Evolutionary conservation across 2,113 vertebrate genomes (phyloP).

Genomic region (Phainopepla nitens): DNA sequence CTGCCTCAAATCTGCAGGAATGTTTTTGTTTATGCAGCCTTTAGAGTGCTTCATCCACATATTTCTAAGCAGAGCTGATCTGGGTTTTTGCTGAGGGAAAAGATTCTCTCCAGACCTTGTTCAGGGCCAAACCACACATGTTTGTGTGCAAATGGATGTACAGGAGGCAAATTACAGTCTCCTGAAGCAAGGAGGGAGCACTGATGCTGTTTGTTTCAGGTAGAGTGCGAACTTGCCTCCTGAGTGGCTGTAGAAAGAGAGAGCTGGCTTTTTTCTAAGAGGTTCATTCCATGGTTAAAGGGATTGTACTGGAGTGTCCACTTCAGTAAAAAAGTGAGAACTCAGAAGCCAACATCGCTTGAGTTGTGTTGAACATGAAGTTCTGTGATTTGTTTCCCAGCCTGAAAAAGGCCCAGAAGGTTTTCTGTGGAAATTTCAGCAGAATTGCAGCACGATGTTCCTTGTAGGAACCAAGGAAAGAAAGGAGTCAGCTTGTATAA

Average conservation of each 20-base stretch:
- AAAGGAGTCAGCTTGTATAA: not conserved
- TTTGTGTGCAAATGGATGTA: not conserved
- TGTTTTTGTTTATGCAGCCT: slow-evolving; percentile 27
- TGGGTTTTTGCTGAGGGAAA: not conserved
- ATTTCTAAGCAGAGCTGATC: not conserved
- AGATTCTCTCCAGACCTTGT: not conserved
- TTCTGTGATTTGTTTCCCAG: not conserved
- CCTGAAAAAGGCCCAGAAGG: not conserved
- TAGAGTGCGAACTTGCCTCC: not conserved
- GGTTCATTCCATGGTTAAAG: not conserved
- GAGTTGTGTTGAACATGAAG: fast-evolving
- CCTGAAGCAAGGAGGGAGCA: not conserved
- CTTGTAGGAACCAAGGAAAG: not conserved
- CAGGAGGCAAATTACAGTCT: not conserved
- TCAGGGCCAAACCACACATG: not conserved
- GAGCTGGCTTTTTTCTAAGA: not conserved
- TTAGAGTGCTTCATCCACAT: not conserved
- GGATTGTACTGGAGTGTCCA: not conserved
- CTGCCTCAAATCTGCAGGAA: slow-evolving; percentile 18
- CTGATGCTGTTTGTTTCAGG: not conserved
- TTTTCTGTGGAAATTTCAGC: not conserved
- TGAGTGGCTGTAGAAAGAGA: not conserved
- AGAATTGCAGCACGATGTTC: not conserved
- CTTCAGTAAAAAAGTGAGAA: not conserved
- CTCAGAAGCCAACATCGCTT: fast-evolving